Evolutionary conservation across 2,797 vertebrate genomes (phyloP), one percentile per base, ranked within the genome.

Genomic region (Buphagus erythrorhynchus): DNA sequence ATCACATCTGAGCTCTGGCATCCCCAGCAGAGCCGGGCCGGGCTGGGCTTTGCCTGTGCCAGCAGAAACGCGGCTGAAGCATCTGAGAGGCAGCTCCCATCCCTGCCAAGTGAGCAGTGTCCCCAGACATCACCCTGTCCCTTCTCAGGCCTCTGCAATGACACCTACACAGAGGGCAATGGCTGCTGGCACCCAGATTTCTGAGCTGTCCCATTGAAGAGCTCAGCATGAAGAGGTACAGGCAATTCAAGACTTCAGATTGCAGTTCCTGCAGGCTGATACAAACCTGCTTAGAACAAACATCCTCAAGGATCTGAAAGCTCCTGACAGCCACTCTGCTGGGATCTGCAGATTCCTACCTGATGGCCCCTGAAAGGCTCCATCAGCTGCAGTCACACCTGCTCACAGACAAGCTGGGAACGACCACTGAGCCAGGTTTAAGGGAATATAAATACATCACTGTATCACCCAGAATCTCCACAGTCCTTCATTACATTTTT

Each of bases 41-140:
- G 0, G 6, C 25, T 2, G 46, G 58, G n/a, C 55, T 22, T 3
- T 49, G 74, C 58, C 40, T 12, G 17, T 0, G 0, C 1, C 21
- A 79, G 67, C 87, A 73, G 28, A 29, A 71, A 77, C 31, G 13
- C 3, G 7, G 4, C 38, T 6, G 25, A 46, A 31, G 48, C n/a
- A 10, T 2, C 83, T 11, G 48, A 61, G n/a, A 36, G 33, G 20
- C 20, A 38, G 9, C 45, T 57, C 62, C 62, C 4, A 1, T 17
- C 42, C 48, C 36, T 28, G 31, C 11, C 28, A 4, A n/a, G 13
- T 0, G 5, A 68, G 45, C 33, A 20, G 26, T 0, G 35, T 26
- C 57, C 67, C 49, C 17, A 61, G 6, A 33, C 40, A 28, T 2
- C 76, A 13, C 43, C 29, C 77, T 33, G 22, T 4, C 13, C 3